phyloP scores from a whole-genome alignment of 2,797 vertebrate species.

The Onychomys arenicola region DNA sequence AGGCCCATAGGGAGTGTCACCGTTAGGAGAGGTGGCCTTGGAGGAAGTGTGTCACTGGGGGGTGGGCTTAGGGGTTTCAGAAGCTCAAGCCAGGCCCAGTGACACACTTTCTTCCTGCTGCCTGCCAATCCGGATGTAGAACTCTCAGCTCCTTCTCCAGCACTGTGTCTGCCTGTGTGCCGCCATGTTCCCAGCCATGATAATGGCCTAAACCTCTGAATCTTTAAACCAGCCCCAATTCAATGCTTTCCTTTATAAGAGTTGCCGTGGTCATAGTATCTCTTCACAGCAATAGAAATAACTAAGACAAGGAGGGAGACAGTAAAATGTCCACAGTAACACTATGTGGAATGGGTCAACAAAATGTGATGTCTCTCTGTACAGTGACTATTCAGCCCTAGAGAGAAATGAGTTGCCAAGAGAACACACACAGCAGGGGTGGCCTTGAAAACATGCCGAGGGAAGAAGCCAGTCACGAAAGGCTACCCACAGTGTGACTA shows the following conservation, averaged over 20 bases:
- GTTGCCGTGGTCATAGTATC: neutral
- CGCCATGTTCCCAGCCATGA: neutral
- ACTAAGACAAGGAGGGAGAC: neutral
- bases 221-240: neutral
- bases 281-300: neutral
- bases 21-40: neutral
- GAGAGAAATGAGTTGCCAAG: neutral
- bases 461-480: neutral
- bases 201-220: neutral
- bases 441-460: neutral
- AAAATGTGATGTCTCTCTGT: neutral
- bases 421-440: neutral
- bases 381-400: neutral
- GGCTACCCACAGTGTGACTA: no score
- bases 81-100: neutral
- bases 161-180: no score
- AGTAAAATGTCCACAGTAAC: neutral
- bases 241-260: neutral
- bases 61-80: neutral
- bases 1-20: no score
- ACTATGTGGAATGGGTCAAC: neutral
- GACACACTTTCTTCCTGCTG: neutral
- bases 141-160: neutral
- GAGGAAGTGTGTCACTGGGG: neutral
- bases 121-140: neutral